These are phyloP conservation scores for Cynoglossus semilaevis DNA, from an alignment of 2,113 vertebrate species.

Conservation along the genomic window DNA sequence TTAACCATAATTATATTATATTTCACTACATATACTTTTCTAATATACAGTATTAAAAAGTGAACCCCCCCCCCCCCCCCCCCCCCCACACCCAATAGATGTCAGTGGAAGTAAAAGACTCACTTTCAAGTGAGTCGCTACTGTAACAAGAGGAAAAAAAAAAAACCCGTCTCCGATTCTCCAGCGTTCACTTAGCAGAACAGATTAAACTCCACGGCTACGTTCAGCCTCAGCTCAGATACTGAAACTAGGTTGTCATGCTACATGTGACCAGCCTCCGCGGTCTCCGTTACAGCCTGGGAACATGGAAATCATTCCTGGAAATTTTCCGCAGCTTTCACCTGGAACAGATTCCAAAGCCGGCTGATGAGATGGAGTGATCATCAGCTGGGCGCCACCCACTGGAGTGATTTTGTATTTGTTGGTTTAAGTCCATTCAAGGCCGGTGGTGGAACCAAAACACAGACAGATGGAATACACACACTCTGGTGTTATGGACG, in stretches of 20 bases:
- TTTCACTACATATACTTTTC: no score
- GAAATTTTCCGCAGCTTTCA: conserved; percentile 59
- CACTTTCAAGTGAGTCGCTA: no score
- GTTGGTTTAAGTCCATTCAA: conserved; percentile 40
- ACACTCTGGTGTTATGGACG: conserved; percentile 16
- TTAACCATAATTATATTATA: no score
- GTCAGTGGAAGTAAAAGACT: no score
- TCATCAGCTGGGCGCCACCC: conserved; percentile 26
- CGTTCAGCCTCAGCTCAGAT: background rate
- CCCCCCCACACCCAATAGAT: no score
- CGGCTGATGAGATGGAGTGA: conserved; percentile 28
- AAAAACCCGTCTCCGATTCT: no score
- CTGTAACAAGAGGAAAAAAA: no score
- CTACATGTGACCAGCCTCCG: conserved; percentile 19
- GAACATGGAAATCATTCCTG: conserved; percentile 47
- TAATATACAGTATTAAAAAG: no score
- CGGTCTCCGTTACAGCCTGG: conserved; percentile 12
- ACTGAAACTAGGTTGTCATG: conserved; percentile 30
- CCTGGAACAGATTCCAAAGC: conserved; percentile 72
- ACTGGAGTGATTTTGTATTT: conserved; percentile 47
- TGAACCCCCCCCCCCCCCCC: no score
- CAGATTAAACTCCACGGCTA: background rate
- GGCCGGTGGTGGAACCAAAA: conserved; percentile 34
- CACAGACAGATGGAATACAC: conserved; percentile 48
- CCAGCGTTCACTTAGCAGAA: no score